Percentiles rank a stretch among this genome's conserved stretches.
These are phyloP conservation scores for Lepus timidus DNA, from an alignment of 2,113 vertebrate species.

Conservation along the genomic window DNA sequence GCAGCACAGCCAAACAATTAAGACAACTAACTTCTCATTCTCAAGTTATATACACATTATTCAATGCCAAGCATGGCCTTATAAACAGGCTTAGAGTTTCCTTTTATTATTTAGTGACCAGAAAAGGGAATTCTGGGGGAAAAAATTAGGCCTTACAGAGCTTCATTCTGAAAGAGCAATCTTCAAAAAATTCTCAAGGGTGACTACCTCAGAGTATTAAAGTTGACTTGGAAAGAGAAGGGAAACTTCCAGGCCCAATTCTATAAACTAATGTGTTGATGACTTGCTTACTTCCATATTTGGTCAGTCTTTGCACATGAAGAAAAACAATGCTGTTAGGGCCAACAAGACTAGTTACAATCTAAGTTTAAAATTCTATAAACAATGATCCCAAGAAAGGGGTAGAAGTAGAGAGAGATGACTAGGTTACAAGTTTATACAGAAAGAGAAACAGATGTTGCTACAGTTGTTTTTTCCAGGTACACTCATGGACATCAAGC, in stretches of 20 bases:
- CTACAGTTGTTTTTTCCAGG: background rate
- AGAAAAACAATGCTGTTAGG: conserved; percentile 49
- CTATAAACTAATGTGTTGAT: conserved; percentile 77
- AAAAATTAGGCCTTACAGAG: background rate
- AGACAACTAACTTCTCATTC: background rate
- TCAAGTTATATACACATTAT: background rate
- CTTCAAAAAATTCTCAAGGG: background rate
- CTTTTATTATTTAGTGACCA: conserved; percentile 41
- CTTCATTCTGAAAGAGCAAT: background rate
- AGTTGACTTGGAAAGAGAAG: conserved; percentile 7
- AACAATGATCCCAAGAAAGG: background rate
- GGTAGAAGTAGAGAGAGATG: background rate
- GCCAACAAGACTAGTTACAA: background rate
- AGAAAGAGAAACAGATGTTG: conserved; percentile 5
- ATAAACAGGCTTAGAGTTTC: conserved; percentile 20
- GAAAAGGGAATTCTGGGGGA: background rate
- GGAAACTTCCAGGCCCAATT: conserved; percentile 68
- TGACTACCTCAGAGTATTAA: conserved; percentile 48
- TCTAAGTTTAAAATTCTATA: conserved; percentile 33
- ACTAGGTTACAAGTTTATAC: background rate
- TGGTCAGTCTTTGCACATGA: conserved; percentile 74
- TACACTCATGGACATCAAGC: background rate
- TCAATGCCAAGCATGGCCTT: conserved; percentile 50
- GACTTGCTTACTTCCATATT: conserved; percentile 71
- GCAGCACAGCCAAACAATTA: background rate